Conservation (phyloP, 2,888 invertebrate species). For the Cryptophagus acutangulus region DNA sequence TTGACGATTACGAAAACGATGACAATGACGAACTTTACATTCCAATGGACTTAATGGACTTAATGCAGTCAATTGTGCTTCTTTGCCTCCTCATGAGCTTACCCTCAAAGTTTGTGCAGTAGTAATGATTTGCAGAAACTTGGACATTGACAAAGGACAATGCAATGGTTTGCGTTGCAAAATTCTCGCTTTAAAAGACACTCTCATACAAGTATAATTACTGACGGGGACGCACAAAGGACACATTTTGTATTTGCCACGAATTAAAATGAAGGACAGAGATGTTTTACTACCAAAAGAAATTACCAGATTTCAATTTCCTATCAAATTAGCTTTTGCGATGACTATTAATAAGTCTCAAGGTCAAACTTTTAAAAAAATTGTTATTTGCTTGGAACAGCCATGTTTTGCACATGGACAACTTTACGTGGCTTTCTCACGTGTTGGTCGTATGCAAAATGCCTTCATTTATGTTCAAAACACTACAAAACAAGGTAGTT, state of each 20-base stretch:
- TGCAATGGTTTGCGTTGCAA: constrained; percentile 24
- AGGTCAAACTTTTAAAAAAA: constrained; percentile 23
- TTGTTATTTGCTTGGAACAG: constrained; percentile 19
- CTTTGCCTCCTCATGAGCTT: constrained; percentile 27
- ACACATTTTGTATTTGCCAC: constrained; percentile 11
- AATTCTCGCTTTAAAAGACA: background rate
- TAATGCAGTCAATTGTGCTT: constrained; percentile 18
- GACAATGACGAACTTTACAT: constrained; percentile 13
- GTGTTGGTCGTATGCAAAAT: constrained; percentile 13
- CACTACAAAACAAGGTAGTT: background rate
- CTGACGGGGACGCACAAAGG: constrained; percentile 13
- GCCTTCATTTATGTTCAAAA: background rate
- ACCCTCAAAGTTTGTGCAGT: constrained; percentile 22
- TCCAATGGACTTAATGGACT: constrained; percentile 14
- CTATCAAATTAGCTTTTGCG: constrained; percentile 22
- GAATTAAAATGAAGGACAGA: constrained; percentile 11
- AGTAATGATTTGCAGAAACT: constrained; percentile 26
- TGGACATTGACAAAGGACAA: constrained; percentile 20
- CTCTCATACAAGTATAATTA: constrained; percentile 9
- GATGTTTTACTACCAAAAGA: constrained; percentile 15
- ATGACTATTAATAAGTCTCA: constrained; percentile 28
- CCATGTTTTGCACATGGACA: constrained; percentile 26
- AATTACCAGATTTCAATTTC: constrained; percentile 22
- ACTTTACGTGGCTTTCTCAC: constrained; percentile 23
- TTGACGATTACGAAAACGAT: constrained; percentile 10